Evolutionary conservation across 2,113 vertebrate species (phyloP).

Genomic region (Albula goreensis): DNA sequence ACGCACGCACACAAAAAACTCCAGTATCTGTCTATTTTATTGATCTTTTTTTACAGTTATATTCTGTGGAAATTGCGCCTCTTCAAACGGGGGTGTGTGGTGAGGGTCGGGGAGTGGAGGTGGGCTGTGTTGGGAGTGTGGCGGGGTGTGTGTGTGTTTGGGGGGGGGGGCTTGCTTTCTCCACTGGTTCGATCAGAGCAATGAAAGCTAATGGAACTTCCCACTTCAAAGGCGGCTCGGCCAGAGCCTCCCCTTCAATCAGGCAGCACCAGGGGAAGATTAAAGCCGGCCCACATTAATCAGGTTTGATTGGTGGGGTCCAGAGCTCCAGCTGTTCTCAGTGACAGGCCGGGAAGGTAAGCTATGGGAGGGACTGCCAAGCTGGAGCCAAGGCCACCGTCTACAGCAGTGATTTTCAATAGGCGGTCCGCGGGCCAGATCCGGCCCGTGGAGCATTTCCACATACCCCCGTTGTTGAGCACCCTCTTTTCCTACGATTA

Average conservation of each 20-base stretch:
- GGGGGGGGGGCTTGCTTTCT: conserved; percentile 17
- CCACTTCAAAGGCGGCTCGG: conserved; percentile 27
- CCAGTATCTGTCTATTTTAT: conserved; percentile 23
- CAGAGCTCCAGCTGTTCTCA: conserved; percentile 32
- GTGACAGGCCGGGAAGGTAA: conserved; percentile 8
- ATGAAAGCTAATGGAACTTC: conserved; percentile 33
- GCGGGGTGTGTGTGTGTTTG: no score
- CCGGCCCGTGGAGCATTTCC: no score
- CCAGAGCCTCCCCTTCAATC: conserved; percentile 8
- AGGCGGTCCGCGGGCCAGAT: no score
- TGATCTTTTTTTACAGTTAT: conserved; percentile 26
- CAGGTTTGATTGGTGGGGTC: conserved; percentile 25
- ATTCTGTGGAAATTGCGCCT: conserved; percentile 34
- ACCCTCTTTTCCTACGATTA: no score
- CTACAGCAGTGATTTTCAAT: no score
- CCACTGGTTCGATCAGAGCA: conserved; percentile 25
- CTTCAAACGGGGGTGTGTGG: background rate
- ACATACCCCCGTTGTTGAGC: no score
- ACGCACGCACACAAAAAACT: background rate
- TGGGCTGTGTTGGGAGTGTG: background rate
- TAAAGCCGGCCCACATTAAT: conserved; percentile 25
- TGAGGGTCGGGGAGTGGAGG: background rate
- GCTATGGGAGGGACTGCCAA: background rate
- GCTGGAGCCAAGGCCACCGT: background rate
- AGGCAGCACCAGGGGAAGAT: conserved; percentile 21